A percentile compares a stretch with the other conserved stretches of the same genome.
phyloP scores from a whole-genome alignment of 1,140 invertebrate species.

The Portunus trituberculatus region DNA sequence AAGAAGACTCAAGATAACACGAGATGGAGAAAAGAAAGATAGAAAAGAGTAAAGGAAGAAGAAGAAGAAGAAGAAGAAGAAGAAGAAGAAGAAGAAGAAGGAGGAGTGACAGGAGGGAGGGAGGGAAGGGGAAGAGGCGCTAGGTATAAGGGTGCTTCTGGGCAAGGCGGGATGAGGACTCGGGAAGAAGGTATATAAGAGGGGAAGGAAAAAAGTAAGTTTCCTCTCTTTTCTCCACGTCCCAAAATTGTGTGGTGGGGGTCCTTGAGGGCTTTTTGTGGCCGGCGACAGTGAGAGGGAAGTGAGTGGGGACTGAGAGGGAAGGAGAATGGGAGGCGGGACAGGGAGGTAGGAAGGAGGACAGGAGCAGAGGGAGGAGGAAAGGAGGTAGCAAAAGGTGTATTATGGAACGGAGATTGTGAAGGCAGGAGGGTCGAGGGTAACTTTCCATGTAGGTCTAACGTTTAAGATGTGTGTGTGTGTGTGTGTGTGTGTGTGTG shows the following conservation, averaged over 20 bases:
- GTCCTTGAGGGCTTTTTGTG: not conserved
- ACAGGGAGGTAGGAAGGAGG: not conserved
- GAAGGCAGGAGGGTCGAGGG: not conserved
- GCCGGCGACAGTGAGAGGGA: not conserved
- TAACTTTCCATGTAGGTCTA: not conserved
- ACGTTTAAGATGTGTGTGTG: not conserved
- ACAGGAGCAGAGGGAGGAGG: too few relatives aligned
- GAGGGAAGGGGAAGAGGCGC: too few relatives aligned
- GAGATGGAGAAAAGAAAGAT: not conserved
- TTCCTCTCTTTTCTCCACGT: not conserved
- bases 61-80: not conserved
- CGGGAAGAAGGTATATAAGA: not conserved
- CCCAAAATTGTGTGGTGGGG: not conserved
- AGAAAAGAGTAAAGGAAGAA: not conserved
- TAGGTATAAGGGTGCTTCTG: not conserved
- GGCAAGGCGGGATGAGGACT: not conserved
- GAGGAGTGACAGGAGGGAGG: not conserved
- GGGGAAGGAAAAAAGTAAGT: not conserved
- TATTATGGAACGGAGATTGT: slow-evolving; percentile 16
- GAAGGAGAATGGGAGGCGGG: not conserved
- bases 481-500: slow-evolving; percentile 34
- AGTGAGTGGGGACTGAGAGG: slow-evolving; percentile 8
- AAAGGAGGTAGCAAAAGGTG: too few relatives aligned
- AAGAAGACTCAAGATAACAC: not conserved
- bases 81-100: not conserved